Evolutionary conservation across 2,888 invertebrate genomes (phyloP), one percentile per base, ranked within the genome.

Genomic region (Nezara viridula): DNA sequence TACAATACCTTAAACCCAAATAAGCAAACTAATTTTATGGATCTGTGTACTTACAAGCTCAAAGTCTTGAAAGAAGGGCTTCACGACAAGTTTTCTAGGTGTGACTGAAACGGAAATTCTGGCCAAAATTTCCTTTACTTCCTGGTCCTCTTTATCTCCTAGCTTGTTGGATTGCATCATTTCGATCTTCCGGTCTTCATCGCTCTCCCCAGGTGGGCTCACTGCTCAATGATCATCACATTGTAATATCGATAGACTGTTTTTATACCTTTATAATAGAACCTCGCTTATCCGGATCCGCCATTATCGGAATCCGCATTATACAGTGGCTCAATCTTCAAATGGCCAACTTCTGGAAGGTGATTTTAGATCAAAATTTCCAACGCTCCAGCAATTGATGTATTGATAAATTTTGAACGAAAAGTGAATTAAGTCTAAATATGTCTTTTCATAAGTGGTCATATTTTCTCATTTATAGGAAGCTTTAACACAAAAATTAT

Each of bases 1-100:
- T n/a, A n/a, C n/a, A n/a, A n/a, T n/a, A n/a, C n/a, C n/a, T n/a
- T n/a, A n/a, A n/a, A n/a, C n/a, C n/a, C n/a, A n/a, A n/a, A n/a
- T n/a, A n/a, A n/a, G n/a, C n/a, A n/a, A n/a, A n/a, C n/a, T n/a
- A n/a, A n/a, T n/a, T n/a, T n/a, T n/a, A n/a, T n/a, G n/a, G n/a
- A n/a, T n/a, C n/a, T n/a, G n/a, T n/a, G 7, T 73, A 88, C 90
- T 92, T 92, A 95, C 95, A 93, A 96, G 92, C 92, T 96, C 96
- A 91, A 96, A 96, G 92, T 96, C 96, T 92, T 96, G 96, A 92
- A 96, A 96, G 93, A 96, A 96, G 0, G 97, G 96, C 91, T 94
- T 93, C 87, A 96, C 93, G 0, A 96, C 94, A 55, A 96, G 92
- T 91, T 95, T 94, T 6, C 95, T 93, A 91, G 93, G 92, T 86